These are phyloP conservation scores for Eubasilissa splendida DNA, from an alignment of 2,888 invertebrate genomes.

Conservation along the genomic window DNA sequence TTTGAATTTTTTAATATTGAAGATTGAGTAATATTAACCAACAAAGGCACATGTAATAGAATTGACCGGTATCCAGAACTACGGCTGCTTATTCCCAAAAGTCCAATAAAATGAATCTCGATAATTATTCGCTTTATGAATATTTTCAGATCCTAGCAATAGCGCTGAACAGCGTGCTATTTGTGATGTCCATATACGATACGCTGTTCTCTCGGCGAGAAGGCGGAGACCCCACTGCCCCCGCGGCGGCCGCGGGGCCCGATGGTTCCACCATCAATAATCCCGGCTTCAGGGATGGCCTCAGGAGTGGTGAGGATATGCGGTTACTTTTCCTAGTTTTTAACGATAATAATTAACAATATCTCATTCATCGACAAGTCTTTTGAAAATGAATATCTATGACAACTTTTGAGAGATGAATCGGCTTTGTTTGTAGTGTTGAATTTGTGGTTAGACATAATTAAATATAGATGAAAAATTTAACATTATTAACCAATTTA, in stretches of 20 bases:
- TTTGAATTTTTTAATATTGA: too few relatives aligned
- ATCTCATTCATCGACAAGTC: too few relatives aligned
- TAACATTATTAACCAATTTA: too few relatives aligned
- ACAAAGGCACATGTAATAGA: too few relatives aligned
- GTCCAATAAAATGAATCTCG: not conserved
- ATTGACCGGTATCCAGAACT: too few relatives aligned
- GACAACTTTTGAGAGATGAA: too few relatives aligned
- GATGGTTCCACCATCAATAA: constrained; percentile 87
- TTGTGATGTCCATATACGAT: constrained; percentile 87
- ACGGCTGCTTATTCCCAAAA: too few relatives aligned
- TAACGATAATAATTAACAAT: not conserved
- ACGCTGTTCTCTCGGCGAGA: constrained; percentile 82
- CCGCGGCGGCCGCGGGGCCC: constrained; percentile 72
- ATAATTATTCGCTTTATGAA: constrained; percentile 5
- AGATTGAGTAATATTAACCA: too few relatives aligned
- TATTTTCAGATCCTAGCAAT: constrained; percentile 83
- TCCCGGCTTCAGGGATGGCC: constrained; percentile 86
- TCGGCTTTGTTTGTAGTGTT: too few relatives aligned
- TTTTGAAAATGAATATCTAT: too few relatives aligned
- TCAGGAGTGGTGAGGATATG: constrained; percentile 67
- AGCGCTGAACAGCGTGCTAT: constrained; percentile 81
- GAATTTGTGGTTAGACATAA: too few relatives aligned
- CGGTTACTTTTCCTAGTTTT: constrained; percentile 5
- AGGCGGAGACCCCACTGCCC: constrained; percentile 86
- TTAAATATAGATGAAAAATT: too few relatives aligned